Percentiles rank a stretch among this genome's conserved stretches.
These are phyloP conservation scores for Vanessa cardui DNA, from an alignment of 2,888 invertebrate species.

Conservation along the genomic window DNA sequence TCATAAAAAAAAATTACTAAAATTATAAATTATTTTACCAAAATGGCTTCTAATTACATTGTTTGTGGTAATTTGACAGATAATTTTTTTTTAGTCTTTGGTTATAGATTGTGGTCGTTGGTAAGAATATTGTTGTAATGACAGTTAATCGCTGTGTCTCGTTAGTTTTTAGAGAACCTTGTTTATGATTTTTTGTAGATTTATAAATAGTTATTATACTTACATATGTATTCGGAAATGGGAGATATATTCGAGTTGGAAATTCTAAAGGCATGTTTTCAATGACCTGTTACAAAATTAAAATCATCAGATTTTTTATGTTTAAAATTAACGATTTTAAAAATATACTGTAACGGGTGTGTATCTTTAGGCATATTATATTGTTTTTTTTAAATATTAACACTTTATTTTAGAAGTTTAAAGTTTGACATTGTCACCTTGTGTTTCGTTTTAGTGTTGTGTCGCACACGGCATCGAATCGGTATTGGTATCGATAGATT, in stretches of 20 bases:
- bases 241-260: slow-evolving; percentile 49
- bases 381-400: slow-evolving; percentile 53
- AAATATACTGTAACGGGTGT: slow-evolving; percentile 33
- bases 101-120: neutral
- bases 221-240: slow-evolving; percentile 49
- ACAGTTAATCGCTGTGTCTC: slow-evolving; percentile 42
- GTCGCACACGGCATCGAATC: slow-evolving; percentile 15
- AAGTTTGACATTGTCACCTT: slow-evolving; percentile 54
- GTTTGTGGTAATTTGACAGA: neutral
- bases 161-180: slow-evolving; percentile 44
- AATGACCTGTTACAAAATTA: slow-evolving; percentile 27
- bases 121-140: neutral
- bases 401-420: slow-evolving; percentile 40
- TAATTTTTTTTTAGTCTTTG: neutral
- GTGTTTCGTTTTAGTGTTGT: slow-evolving; percentile 39
- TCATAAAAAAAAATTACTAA: neutral
- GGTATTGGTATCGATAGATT: neutral
- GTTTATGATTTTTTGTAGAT: slow-evolving; percentile 58
- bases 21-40: neutral
- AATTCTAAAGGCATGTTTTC: slow-evolving; percentile 37
- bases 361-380: slow-evolving; percentile 39
- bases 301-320: slow-evolving; percentile 10
- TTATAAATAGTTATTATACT: slow-evolving; percentile 47
- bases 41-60: neutral
- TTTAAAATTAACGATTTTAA: slow-evolving; percentile 25